These are phyloP conservation scores for Eira barbara DNA, from an alignment of 2,113 vertebrate species.

Conservation along the genomic window DNA sequence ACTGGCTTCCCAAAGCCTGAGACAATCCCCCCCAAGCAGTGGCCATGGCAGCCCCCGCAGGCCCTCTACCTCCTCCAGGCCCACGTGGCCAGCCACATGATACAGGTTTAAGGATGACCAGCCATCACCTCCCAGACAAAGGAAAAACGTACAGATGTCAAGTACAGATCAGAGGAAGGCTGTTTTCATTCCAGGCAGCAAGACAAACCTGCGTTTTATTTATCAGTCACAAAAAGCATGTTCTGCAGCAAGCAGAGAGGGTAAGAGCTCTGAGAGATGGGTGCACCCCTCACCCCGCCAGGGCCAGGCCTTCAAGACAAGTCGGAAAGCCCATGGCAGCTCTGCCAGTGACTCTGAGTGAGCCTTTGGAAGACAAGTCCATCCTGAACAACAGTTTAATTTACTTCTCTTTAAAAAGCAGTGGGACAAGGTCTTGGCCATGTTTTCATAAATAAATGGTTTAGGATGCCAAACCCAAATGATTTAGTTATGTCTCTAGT, in stretches of 20 bases:
- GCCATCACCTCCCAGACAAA: background rate
- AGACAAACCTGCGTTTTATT: background rate
- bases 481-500: background rate
- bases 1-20: background rate
- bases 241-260: background rate
- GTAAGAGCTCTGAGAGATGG: background rate
- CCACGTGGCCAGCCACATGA: background rate
- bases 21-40: background rate
- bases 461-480: background rate
- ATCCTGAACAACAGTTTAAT: too few relatives aligned
- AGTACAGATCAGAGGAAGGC: background rate
- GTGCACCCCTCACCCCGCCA: too few relatives aligned
- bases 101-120: background rate
- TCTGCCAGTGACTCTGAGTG: too few relatives aligned
- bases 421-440: too few relatives aligned
- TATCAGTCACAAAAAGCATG: background rate
- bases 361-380: too few relatives aligned
- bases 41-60: accelerated
- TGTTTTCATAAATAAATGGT: too few relatives aligned
- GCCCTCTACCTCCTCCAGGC: too few relatives aligned
- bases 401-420: too few relatives aligned
- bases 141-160: background rate
- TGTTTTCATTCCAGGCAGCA: too few relatives aligned
- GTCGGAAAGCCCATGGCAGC: too few relatives aligned
- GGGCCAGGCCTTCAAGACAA: too few relatives aligned